Evolutionary conservation across 2,797 vertebrate species (phyloP).

Genomic region (Malurus leucopterus): DNA sequence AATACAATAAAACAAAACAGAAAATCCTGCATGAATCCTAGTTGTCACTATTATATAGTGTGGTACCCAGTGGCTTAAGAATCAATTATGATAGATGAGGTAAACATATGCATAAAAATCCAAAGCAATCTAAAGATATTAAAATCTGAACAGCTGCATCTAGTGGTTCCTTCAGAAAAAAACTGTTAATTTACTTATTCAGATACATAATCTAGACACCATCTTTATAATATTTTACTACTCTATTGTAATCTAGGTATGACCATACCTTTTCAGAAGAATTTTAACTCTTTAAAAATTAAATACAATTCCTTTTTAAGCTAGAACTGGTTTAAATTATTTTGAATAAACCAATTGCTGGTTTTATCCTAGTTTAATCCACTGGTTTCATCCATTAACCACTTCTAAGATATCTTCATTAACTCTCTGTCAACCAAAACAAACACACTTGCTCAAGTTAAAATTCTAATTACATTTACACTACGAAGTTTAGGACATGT

Average conservation of each 20-base stretch:
- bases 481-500: background rate
- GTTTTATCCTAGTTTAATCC: background rate
- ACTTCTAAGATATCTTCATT: background rate
- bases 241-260: background rate
- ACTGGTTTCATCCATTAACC: background rate
- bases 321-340: background rate
- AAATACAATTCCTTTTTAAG: background rate
- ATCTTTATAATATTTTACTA: background rate
- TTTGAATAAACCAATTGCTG: background rate
- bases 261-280: background rate
- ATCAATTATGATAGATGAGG: background rate
- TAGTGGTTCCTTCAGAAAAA: background rate
- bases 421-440: background rate
- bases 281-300: background rate
- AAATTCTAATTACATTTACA: background rate
- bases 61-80: background rate
- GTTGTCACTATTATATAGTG: background rate
- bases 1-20: background rate
- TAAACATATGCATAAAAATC: background rate
- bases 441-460: background rate
- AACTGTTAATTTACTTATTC: background rate
- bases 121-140: background rate
- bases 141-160: background rate
- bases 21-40: background rate
- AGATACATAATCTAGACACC: background rate